These are phyloP conservation scores for Arenicola marina DNA, from an alignment of 2,888 invertebrate species.

Conservation along the genomic window DNA sequence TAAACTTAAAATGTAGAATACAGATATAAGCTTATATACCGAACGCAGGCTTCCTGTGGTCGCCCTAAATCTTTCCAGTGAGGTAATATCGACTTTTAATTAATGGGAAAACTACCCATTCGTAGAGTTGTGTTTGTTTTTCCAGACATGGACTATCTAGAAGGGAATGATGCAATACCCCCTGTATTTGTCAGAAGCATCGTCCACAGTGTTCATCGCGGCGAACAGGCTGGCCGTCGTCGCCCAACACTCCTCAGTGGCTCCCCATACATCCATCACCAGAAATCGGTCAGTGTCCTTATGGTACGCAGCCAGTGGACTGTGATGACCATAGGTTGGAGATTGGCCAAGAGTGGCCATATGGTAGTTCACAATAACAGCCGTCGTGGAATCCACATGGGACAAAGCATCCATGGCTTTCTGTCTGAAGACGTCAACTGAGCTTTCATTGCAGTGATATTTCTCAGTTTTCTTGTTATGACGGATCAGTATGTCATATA, in stretches of 20 bases:
- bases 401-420: slow-evolving; percentile 4
- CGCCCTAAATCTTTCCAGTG: too few species aligned
- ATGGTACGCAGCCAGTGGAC: slow-evolving; percentile 29
- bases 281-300: slow-evolving; percentile 20
- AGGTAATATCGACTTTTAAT: too few species aligned
- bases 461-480: slow-evolving; percentile 10
- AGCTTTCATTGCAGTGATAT: background rate
- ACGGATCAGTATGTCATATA: slow-evolving; percentile 7
- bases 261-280: slow-evolving; percentile 25
- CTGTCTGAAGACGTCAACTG: slow-evolving; percentile 16
- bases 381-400: slow-evolving; percentile 2
- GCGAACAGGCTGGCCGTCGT: slow-evolving; percentile 15
- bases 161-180: slow-evolving; percentile 21
- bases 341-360: slow-evolving; percentile 23
- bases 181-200: background rate
- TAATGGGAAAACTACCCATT: too few species aligned
- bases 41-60: too few species aligned
- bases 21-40: too few species aligned
- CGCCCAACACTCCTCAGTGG: slow-evolving; percentile 26
- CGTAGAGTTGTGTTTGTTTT: too few species aligned
- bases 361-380: slow-evolving; percentile 23
- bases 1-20: too few species aligned
- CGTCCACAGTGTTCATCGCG: slow-evolving; percentile 23
- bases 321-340: slow-evolving; percentile 20
- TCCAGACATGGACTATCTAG: too few species aligned